Conservation (phyloP, 2,113 vertebrate genomes). For the Pollachius pollachius region DNA sequence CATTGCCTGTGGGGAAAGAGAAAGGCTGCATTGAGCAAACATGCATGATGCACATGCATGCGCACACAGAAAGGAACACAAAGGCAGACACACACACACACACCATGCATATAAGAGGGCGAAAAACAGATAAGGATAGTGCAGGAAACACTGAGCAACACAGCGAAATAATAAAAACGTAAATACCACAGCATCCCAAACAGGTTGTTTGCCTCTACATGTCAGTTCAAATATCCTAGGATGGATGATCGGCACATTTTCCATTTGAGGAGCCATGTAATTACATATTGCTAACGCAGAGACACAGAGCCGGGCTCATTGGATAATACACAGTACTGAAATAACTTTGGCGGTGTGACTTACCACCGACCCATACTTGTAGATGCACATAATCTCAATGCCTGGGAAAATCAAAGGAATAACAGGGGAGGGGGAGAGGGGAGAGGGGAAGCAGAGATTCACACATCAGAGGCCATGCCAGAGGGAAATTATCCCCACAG, state of each 20-base stretch:
- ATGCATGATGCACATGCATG: constrained; percentile 24
- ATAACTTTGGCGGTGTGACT: constrained; percentile 67
- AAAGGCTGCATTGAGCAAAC: neutral
- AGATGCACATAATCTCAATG: constrained; percentile 97
- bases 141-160: constrained; percentile 29
- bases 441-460: constrained; percentile 46
- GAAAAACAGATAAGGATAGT: constrained; percentile 24
- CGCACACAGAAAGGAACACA: constrained; percentile 31
- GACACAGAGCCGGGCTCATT: constrained; percentile 47
- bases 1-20: constrained; percentile 82
- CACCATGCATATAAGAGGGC: neutral
- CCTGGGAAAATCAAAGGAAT: constrained; percentile 74
- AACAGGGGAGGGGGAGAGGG: neutral
- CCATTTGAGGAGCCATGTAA: constrained; percentile 48
- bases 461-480: constrained; percentile 60
- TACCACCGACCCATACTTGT: constrained; percentile 96
- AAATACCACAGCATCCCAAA: constrained; percentile 27
- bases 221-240: constrained; percentile 37
- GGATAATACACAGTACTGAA: constrained; percentile 44
- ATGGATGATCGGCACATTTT: constrained; percentile 29
- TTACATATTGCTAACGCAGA: constrained; percentile 47
- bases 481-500: constrained; percentile 61
- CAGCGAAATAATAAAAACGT: constrained; percentile 20
- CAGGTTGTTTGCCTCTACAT: constrained; percentile 28
- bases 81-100: neutral